Evolutionary conservation across 2,797 vertebrate genomes (phyloP), one percentile per base, ranked within the genome.

Genomic region (Coilia nasus): DNA sequence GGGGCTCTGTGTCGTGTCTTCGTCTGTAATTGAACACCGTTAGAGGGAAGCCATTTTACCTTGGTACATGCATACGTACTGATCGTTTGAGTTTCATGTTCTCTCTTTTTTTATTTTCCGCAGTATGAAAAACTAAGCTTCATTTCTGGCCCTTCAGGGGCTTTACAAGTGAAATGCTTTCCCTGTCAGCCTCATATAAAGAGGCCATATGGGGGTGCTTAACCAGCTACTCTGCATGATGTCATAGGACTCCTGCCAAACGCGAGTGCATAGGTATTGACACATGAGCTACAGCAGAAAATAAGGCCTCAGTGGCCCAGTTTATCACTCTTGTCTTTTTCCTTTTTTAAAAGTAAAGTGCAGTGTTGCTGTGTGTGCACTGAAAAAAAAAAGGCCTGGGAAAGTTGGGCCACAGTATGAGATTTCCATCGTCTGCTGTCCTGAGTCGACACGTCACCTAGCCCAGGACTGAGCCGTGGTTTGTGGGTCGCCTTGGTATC

Each of bases 201-300:
- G 14, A 84, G 82, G 46, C 25, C 71, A 56, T 82, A 64, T 28
- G 46, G 78, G 83, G 60, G 83, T 84, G 47, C 67, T 80, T 81
- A 87, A 83, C 81, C 64, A 84, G 87, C 62, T 44, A 54, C 82
- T 62, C 78, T 80, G 64, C 44, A 62, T 91, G 88, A 92, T 89
- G 86, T 91, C 89, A 88, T 60, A 54, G 44, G 83, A 78, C n/a
- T 83, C 31, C 54, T 25, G 88, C 41, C 47, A 81, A 85, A 85
- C 59, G 82, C 44, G 28, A 82, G 71, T 83, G 67, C 81, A 88
- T 57, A 21, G 60, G 19, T 83, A 75, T 28, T 83, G 90, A 89
- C 81, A 84, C 87, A 25, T 91, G 88, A 91, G 90, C 89, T 88
- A 88, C 88, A 67, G 84, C 75, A 11, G 57, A 82, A 83, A 87